These are phyloP conservation scores for Formica selysi DNA, from an alignment of 1,140 invertebrate genomes.

Conservation along the genomic window DNA sequence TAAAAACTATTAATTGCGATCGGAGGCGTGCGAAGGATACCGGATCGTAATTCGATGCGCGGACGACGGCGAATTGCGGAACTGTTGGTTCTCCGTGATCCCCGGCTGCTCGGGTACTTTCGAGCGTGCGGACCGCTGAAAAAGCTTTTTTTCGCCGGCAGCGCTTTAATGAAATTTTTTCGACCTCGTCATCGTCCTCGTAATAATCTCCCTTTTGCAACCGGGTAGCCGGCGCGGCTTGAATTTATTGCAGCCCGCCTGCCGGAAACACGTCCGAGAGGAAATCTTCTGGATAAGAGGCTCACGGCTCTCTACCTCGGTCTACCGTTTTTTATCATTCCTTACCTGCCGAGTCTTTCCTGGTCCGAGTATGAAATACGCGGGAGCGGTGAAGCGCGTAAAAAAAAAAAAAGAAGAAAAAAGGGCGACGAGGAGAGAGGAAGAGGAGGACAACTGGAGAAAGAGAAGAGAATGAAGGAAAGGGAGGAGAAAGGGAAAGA, in stretches of 20 bases:
- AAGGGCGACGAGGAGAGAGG: too few relatives aligned
- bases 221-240: conserved; percentile 70
- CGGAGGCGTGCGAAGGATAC: conserved; percentile 47
- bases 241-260: conserved; percentile 76
- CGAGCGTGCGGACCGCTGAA: conserved; percentile 43
- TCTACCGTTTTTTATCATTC: conserved; percentile 68
- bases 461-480: background rate
- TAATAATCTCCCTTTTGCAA: conserved; percentile 76
- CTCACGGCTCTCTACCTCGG: conserved; percentile 54
- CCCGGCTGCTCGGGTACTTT: conserved; percentile 18
- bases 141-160: conserved; percentile 52
- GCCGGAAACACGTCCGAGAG: conserved; percentile 75
- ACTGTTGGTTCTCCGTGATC: conserved; percentile 13
- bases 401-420: too few relatives aligned
- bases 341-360: conserved; percentile 68
- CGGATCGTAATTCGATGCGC: conserved; percentile 59
- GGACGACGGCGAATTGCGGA: conserved; percentile 52
- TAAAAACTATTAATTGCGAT: conserved; percentile 61
- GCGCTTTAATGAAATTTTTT: conserved; percentile 59
- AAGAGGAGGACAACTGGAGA: too few relatives aligned
- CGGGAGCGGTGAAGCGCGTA: conserved; percentile 25
- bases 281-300: conserved; percentile 72
- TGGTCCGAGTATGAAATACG: conserved; percentile 59
- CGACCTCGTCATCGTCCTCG: conserved; percentile 65
- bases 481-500: conserved; percentile 23